phyloP scores from a whole-genome alignment of 2,113 vertebrate species.

The Natator depressus region DNA sequence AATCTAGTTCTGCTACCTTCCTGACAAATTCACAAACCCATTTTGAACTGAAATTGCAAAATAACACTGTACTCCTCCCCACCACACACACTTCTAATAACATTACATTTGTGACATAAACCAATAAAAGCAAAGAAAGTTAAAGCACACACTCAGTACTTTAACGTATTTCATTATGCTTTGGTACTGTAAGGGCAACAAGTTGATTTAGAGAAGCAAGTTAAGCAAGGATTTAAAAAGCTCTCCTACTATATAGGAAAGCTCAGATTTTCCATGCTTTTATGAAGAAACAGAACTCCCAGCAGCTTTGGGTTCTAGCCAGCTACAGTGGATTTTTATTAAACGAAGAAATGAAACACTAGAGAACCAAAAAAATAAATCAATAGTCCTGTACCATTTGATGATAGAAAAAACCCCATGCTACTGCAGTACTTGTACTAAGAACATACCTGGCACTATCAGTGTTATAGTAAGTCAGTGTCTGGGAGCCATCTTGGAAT shows the following conservation, averaged over 20 bases:
- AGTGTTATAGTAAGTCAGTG: not conserved
- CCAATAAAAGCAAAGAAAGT: not conserved
- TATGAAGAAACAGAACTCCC: not conserved
- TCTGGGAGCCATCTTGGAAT: not conserved
- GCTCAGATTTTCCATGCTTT: not conserved
- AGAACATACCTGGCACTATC: not conserved
- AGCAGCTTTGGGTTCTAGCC: not conserved
- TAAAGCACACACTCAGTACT: not conserved
- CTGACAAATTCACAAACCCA: not conserved
- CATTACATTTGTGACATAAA: not conserved
- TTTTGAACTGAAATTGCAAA: not conserved
- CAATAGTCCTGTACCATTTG: not conserved
- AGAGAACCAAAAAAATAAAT: not conserved
- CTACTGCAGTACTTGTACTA: not conserved
- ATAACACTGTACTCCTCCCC: not conserved
- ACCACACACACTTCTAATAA: fast-evolving
- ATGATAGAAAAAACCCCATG: not conserved
- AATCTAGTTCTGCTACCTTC: not conserved
- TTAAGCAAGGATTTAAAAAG: not conserved
- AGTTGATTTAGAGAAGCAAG: not conserved
- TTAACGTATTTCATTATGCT: not conserved
- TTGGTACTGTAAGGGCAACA: not conserved
- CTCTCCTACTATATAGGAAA: not conserved
- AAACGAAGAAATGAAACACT: not conserved
- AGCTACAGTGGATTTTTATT: not conserved